Conservation (phyloP, 1,140 invertebrate species). For the Latrodectus geometricus region DNA sequence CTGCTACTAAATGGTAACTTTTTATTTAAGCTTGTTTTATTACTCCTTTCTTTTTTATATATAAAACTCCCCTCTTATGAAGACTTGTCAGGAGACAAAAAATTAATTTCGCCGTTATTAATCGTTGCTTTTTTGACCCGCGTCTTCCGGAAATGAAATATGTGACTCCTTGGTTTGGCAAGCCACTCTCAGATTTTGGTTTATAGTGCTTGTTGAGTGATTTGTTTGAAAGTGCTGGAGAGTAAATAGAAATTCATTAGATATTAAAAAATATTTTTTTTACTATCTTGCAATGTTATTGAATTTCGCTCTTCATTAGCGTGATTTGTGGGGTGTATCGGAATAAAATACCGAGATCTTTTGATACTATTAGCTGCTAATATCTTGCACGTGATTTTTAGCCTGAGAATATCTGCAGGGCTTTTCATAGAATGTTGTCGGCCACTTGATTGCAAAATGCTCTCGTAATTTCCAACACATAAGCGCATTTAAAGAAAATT, state of each 20-base stretch:
- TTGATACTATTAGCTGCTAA: no score
- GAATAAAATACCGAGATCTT: background rate
- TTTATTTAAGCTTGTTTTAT: background rate
- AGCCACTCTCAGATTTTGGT: slow-evolving; percentile 23
- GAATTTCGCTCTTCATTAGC: slow-evolving; percentile 6
- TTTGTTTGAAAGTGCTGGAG: slow-evolving; percentile 22
- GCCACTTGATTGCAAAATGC: no score
- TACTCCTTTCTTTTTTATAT: background rate
- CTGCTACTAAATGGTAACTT: no score
- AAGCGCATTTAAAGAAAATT: no score
- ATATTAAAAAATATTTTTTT: slow-evolving; percentile 3
- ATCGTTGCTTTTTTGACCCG: slow-evolving; percentile 22
- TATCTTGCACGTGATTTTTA: no score
- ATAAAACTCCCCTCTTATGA: background rate
- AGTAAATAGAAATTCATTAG: slow-evolving; percentile 20
- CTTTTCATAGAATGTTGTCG: no score
- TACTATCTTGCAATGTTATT: slow-evolving; percentile 3
- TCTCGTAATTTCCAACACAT: no score
- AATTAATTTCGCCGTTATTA: slow-evolving; percentile 37
- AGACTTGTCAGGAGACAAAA: slow-evolving; percentile 8
- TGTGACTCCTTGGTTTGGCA: background rate
- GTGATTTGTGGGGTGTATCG: slow-evolving; percentile 24
- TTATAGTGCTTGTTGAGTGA: slow-evolving; percentile 20
- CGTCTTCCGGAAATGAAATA: slow-evolving; percentile 37
- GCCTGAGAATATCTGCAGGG: no score